Evolutionary conservation across 1,140 invertebrate genomes (phyloP).

Genomic region (Zaprionus capensis): DNA sequence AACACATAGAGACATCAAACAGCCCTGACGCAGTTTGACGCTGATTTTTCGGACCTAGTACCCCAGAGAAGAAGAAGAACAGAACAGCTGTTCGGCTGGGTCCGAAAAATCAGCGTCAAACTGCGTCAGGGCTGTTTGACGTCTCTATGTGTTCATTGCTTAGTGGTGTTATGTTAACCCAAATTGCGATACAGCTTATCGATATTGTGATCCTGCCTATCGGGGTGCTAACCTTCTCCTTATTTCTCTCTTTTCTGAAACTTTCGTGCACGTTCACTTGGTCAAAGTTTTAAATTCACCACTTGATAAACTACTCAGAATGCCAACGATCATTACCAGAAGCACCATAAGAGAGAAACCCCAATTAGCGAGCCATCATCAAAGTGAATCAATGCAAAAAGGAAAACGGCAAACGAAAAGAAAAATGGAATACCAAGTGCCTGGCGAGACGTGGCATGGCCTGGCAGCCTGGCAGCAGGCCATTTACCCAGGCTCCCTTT

Average conservation of each 20-base stretch:
- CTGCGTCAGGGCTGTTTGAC: too few species aligned
- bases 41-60: too few species aligned
- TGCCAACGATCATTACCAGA: conserved; percentile 69
- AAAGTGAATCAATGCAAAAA: conserved; percentile 70
- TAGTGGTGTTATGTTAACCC: not conserved
- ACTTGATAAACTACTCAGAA: conserved; percentile 70
- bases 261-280: not conserved
- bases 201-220: not conserved
- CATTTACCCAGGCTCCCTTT: conserved; percentile 18
- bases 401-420: conserved; percentile 23
- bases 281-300: conserved; percentile 39
- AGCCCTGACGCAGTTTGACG: too few species aligned
- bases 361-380: conserved; percentile 71
- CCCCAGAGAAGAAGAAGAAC: too few species aligned
- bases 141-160: too few species aligned
- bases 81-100: too few species aligned
- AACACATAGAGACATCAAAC: too few species aligned
- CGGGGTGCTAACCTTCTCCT: not conserved
- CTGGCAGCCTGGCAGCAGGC: conserved; percentile 1
- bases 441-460: conserved; percentile 13
- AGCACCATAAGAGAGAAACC: conserved; percentile 17
- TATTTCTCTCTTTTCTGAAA: not conserved
- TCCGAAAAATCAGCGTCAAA: too few species aligned
- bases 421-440: conserved; percentile 28
- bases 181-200: not conserved